Conservation (phyloP, 2,888 invertebrate species). For the Agrotis clavis region DNA sequence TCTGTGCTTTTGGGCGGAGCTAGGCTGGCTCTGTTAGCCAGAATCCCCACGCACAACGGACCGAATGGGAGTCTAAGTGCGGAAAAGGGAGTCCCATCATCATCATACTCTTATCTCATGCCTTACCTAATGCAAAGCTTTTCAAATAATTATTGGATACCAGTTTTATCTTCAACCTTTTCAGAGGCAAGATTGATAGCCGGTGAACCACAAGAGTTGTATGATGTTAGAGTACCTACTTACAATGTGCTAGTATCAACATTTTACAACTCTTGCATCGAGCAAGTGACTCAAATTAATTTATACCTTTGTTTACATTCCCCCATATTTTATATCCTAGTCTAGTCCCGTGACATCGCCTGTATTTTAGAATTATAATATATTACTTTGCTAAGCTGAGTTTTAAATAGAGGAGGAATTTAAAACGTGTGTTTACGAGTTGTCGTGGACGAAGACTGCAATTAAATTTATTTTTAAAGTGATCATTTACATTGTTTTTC, state of each 20-base stretch:
- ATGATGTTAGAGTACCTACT: too few species aligned
- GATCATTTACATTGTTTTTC: not conserved
- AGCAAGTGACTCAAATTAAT: slow-evolving; percentile 18
- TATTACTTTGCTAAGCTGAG: slow-evolving; percentile 1
- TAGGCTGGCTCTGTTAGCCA: too few species aligned
- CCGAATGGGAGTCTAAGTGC: too few species aligned
- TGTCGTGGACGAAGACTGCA: not conserved
- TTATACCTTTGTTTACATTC: slow-evolving; percentile 39
- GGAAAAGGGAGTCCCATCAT: too few species aligned
- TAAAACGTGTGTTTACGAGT: not conserved
- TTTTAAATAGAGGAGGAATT: slow-evolving; percentile 20
- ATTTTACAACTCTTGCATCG: slow-evolving; percentile 4
- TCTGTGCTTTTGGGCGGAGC: too few species aligned
- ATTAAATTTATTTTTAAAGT: slow-evolving; percentile 6
- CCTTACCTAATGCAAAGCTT: too few species aligned
- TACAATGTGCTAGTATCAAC: not conserved
- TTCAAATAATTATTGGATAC: too few species aligned
- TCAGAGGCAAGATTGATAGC: too few species aligned
- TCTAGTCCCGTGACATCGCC: slow-evolving; percentile 1
- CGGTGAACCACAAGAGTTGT: too few species aligned
- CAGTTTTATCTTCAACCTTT: too few species aligned
- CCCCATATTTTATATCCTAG: not conserved
- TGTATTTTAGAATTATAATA: slow-evolving; percentile 12
- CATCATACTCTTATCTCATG: too few species aligned
- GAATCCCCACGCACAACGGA: too few species aligned